Evolutionary conservation across 2,113 vertebrate species (phyloP), one percentile per base, ranked within the genome.

Genomic region (Donacobius atricapilla): DNA sequence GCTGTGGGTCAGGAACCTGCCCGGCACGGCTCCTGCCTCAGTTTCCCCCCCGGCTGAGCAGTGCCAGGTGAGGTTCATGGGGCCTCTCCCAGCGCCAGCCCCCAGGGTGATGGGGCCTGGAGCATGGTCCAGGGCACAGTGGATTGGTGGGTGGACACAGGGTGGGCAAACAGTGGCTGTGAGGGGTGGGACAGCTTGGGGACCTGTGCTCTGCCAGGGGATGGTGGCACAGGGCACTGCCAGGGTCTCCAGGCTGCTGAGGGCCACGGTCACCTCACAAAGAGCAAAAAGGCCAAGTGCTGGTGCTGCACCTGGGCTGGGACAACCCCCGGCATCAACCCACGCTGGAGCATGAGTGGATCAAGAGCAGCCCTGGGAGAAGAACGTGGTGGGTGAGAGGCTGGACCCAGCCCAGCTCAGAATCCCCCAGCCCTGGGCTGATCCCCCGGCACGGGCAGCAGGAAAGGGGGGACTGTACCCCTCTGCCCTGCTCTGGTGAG

Each of bases 191-290:
- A n/a, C 45, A 71, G 39, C n/a, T 1, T 4, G 23, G 48, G 84
- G 28, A 20, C 23, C 28, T 15, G 54, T 1, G 14, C 25, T 5
- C 8, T 31, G 61, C 60, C 1, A 0, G 19, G 11, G 6, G n/a
- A 1, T 2, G 33, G 22, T 31, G 44, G 16, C 37, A 48, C 44
- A 6, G 61, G 61, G 28, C 18, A 4, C 58, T 42, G n/a, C n/a
- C n/a, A n/a, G n/a, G n/a, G n/a, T n/a, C n/a, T n/a, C n/a, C n/a
- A n/a, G n/a, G n/a, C n/a, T n/a, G n/a, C n/a, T n/a, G n/a, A n/a
- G n/a, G n/a, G n/a, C n/a, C n/a, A n/a, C n/a, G n/a, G n/a, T n/a
- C n/a, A n/a, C n/a, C n/a, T n/a, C n/a, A n/a, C n/a, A n/a, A n/a
- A n/a, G n/a, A n/a, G n/a, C n/a, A n/a, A n/a, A n/a, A n/a, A n/a